Evolutionary conservation across 2,113 vertebrate species (phyloP).

Genomic region (Ptilorrhoa leucosticta): DNA sequence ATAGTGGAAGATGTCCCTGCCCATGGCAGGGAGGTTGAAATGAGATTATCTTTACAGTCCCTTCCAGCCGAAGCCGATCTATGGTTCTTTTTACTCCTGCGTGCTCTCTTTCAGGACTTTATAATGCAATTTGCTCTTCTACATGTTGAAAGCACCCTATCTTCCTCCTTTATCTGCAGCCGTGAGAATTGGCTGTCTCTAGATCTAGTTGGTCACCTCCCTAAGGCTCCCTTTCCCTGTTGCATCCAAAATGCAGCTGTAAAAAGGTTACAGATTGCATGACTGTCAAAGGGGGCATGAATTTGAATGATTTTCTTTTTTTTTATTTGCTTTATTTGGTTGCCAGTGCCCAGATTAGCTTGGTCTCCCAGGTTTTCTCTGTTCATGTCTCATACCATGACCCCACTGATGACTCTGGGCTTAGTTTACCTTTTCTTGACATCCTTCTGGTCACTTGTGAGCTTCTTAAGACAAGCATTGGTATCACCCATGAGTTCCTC

Average conservation of each 20-base stretch:
- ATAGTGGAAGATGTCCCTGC: neutral
- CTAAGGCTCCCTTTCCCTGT: neutral
- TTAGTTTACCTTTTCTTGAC: neutral
- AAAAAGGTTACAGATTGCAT: neutral
- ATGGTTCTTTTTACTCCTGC: neutral
- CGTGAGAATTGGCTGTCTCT: neutral
- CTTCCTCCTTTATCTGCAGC: neutral
- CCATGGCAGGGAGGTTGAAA: neutral
- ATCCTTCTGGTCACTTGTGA: neutral
- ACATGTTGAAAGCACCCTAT: fast-evolving
- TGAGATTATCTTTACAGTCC: neutral
- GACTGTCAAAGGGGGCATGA: neutral
- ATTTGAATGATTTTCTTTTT: neutral
- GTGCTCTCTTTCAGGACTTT: neutral
- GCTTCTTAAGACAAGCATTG: neutral
- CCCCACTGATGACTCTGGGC: neutral
- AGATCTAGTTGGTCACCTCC: neutral
- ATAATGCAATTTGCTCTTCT: neutral
- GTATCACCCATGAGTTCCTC: neutral
- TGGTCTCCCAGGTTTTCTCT: neutral
- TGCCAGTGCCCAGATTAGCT: neutral
- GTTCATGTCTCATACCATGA: neutral
- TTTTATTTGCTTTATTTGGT: neutral
- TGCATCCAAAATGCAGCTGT: neutral
- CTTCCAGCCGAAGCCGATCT: neutral